Conservation (phyloP, 2,797 vertebrate genomes). For the Poeciliopsis infans region DNA sequence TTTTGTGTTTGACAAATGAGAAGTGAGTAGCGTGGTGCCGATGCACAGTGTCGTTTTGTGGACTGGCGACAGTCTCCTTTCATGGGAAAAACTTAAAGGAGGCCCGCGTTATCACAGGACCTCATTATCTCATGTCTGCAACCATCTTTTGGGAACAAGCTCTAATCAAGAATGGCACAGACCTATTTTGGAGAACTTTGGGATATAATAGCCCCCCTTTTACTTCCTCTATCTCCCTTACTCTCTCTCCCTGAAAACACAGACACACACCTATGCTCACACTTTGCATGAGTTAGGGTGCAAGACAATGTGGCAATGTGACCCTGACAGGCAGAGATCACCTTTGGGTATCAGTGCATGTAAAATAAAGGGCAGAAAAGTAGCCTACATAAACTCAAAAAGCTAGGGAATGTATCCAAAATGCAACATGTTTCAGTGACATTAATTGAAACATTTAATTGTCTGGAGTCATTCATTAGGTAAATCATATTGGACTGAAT, state of each 20-base stretch:
- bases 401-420: background rate
- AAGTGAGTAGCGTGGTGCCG: conserved; percentile 91
- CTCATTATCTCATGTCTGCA: conserved; percentile 91
- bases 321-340: conserved; percentile 30
- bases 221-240: conserved; percentile 22
- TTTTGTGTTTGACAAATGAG: conserved; percentile 94
- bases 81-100: conserved; percentile 88
- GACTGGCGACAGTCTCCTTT: conserved; percentile 88
- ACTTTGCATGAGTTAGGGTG: conserved; percentile 49
- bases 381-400: background rate
- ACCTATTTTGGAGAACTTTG: conserved; percentile 75
- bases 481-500: background rate
- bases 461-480: background rate
- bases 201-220: conserved; percentile 49
- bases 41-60: conserved; percentile 89
- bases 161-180: conserved; percentile 84
- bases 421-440: background rate
- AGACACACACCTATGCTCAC: conserved; percentile 14
- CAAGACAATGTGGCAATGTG: conserved; percentile 38
- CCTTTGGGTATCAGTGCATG: conserved; percentile 27
- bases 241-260: conserved; percentile 21
- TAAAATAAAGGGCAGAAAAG: background rate
- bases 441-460: background rate
- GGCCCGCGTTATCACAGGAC: conserved; percentile 82
- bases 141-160: conserved; percentile 82